Evolutionary conservation across 2,113 vertebrate genomes (phyloP).

Genomic region (Rhinogobius similis): DNA sequence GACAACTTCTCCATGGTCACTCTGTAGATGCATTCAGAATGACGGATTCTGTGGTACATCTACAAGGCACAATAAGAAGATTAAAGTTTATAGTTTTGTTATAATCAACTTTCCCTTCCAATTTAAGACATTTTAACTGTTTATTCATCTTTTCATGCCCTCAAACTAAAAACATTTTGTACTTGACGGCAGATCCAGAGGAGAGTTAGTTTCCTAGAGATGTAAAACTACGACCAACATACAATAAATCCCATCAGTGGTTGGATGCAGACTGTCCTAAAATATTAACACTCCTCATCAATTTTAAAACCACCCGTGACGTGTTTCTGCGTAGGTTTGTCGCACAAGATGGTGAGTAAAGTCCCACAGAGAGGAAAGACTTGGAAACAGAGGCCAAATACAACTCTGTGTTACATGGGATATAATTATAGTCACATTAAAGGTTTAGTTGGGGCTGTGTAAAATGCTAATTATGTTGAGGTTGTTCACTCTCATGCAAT

Average conservation of each 20-base stretch:
- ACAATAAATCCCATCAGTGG: conserved; percentile 53
- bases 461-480: conserved; percentile 19
- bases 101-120: neutral
- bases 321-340: conserved; percentile 62
- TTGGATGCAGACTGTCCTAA: conserved; percentile 58
- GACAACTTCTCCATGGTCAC: conserved; percentile 98
- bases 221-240: conserved; percentile 57
- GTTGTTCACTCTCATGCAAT: conserved; percentile 11
- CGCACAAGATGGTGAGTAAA: conserved; percentile 54
- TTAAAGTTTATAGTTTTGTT: conserved; percentile 6
- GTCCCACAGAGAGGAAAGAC: conserved; percentile 34
- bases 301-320: conserved; percentile 66
- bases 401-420: conserved; percentile 5
- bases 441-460: conserved; percentile 11
- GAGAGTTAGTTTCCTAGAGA: conserved; percentile 43
- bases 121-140: neutral
- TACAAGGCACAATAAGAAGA: conserved; percentile 54
- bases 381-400: conserved; percentile 26
- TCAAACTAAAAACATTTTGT: conserved; percentile 36
- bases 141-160: conserved; percentile 17
- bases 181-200: conserved; percentile 53
- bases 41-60: conserved; percentile 98
- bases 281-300: conserved; percentile 68
- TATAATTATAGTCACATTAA: conserved; percentile 10
- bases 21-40: conserved; percentile 98